Evolutionary conservation across 2,797 vertebrate genomes (phyloP), one percentile per base, ranked within the genome.

Genomic region (Protosalanx chinensis): DNA sequence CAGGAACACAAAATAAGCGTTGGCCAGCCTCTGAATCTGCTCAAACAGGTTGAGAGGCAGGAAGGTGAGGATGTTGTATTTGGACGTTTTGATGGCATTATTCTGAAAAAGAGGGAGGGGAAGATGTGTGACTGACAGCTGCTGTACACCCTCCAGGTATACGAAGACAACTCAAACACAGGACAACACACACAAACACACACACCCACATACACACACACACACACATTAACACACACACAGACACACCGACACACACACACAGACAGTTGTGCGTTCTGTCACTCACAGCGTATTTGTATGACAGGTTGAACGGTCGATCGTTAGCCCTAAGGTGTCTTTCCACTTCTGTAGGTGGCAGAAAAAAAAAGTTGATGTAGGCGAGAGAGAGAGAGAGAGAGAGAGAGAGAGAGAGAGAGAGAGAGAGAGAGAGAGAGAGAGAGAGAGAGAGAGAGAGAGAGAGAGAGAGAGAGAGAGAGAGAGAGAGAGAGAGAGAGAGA

Each of bases 21-120:
- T 98, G 82, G 96, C 96, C 49, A 98, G 90, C 76, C 96, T 92
- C 88, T 92, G 94, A 82, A 98, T 95, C 91, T 98, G 96, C 84
- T 98, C 95, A 20, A 98, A 98, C 30, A 98, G 90, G 89, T 98
- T 98, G 72, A 95, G 88, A 3, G 96, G 96, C 76, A 98, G 91
- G 88, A 98, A 98, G 81, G 92, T 95, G 84, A 97, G 86, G 70
- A 94, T 15, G 76, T 91, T 97, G 85, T 98, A 98, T 77, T 96
- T 98, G 0, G 94, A 95, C 6, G 97, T 98, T 86, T 93, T 96
- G 88, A 99, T 96, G 80, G 92, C 86, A 74, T 99, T 99, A 81
- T 93, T 90, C 96, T 98, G 88, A 46, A 81, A 64, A 66, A 81
- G 63, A 66, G 16, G 76, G 79, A 78, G 1, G 37, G 57, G 20